A percentile compares a stretch with the other conserved stretches of the same genome.
These are phyloP conservation scores for Ectemnius cavifrons DNA, from an alignment of 2,888 invertebrate species.

Conservation along the genomic window DNA sequence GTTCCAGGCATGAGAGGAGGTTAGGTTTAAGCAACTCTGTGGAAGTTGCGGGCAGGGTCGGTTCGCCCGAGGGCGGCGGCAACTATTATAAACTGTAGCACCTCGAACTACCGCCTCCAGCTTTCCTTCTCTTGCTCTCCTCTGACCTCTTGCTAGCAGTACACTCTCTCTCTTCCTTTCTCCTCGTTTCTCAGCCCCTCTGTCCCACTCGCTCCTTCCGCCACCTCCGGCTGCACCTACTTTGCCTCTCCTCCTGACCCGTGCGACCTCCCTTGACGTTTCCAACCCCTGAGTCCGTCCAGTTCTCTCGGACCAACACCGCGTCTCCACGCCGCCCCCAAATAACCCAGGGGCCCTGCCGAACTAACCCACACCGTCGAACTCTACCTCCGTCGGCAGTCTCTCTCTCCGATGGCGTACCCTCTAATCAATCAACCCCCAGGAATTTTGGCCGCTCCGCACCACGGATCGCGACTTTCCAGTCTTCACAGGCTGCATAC, in stretches of 20 bases:
- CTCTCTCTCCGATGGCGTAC: constrained; percentile 68
- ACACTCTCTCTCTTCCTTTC: constrained; percentile 34
- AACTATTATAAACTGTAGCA: constrained; percentile 79
- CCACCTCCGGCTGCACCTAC: constrained; percentile 53
- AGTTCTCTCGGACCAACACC: constrained; percentile 38
- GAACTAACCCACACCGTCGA: constrained; percentile 73
- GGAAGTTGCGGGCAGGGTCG: constrained; percentile 74
- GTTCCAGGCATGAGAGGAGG: constrained; percentile 61
- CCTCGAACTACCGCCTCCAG: constrained; percentile 77
- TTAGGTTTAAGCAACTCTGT: constrained; percentile 78
- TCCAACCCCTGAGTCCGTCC: constrained; percentile 28
- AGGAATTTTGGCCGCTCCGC: constrained; percentile 70
- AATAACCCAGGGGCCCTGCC: constrained; percentile 74
- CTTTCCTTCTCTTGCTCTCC: constrained; percentile 66
- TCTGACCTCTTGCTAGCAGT: constrained; percentile 54
- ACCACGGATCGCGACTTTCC: constrained; percentile 63
- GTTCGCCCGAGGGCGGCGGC: constrained; percentile 74
- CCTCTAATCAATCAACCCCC: constrained; percentile 78
- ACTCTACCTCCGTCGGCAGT: constrained; percentile 58
- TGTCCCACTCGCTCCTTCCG: constrained; percentile 38
- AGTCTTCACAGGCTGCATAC: constrained; percentile 54
- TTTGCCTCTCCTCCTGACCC: constrained; percentile 35
- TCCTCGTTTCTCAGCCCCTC: constrained; percentile 26
- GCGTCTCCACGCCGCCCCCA: constrained; percentile 62
- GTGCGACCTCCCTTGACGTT: constrained; percentile 29